phyloP scores from a whole-genome alignment of 2,888 invertebrate species.

The Schrankia costaestrigalis region DNA sequence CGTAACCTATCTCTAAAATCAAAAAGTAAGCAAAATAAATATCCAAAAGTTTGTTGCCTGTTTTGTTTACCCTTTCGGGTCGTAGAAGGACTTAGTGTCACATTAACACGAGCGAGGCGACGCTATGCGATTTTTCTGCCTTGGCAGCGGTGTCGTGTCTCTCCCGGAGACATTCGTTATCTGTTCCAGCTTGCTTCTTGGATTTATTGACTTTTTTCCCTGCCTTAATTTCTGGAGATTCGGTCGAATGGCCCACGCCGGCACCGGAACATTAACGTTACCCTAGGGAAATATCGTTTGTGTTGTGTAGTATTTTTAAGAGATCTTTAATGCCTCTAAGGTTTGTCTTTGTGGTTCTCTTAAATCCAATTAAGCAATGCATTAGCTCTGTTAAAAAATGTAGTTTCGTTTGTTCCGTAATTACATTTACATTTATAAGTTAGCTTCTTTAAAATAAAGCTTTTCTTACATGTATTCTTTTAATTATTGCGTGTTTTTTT shows the following conservation, averaged over 20 bases:
- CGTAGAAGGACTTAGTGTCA: slow-evolving; percentile 48
- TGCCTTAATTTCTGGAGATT: slow-evolving; percentile 77
- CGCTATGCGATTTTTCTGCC: slow-evolving; percentile 35
- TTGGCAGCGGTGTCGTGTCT: slow-evolving; percentile 28
- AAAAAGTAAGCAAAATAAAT: slow-evolving; percentile 32
- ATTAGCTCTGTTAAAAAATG: slow-evolving; percentile 15
- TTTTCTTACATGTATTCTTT: too few relatives aligned
- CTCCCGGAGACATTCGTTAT: slow-evolving; percentile 63
- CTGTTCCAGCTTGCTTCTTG: slow-evolving; percentile 62
- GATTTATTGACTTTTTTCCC: slow-evolving; percentile 77
- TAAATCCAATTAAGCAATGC: slow-evolving; percentile 25
- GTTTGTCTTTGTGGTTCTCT: slow-evolving; percentile 26
- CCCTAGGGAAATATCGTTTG: slow-evolving; percentile 74
- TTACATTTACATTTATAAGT: too few relatives aligned
- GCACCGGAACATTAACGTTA: slow-evolving; percentile 73
- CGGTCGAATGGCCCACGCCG: slow-evolving; percentile 73
- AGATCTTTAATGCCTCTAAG: slow-evolving; percentile 46
- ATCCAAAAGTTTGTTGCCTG: slow-evolving; percentile 26
- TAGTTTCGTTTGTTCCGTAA: too few relatives aligned
- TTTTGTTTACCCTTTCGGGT: slow-evolving; percentile 45
- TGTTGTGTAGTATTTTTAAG: slow-evolving; percentile 69
- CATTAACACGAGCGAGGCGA: slow-evolving; percentile 40
- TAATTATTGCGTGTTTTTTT: too few relatives aligned
- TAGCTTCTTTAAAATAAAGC: too few relatives aligned
- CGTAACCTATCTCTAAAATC: slow-evolving; percentile 35